Percentiles rank a stretch among this genome's conserved stretches.
phyloP scores from a whole-genome alignment of 2,888 invertebrate genomes.

The Eupithecia abbreviata region DNA sequence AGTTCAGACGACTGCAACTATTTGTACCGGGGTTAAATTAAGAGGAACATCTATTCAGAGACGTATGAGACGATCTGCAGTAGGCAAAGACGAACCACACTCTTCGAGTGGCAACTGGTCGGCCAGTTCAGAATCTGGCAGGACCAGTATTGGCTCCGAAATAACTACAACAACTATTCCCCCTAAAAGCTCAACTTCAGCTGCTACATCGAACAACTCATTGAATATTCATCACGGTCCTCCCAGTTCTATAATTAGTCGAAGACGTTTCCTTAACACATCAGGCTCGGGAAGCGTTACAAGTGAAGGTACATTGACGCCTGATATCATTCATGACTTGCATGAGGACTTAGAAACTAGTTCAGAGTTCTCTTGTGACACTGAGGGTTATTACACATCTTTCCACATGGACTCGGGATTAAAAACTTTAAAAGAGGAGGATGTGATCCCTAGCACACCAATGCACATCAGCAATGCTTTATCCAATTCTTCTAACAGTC shows the following conservation, averaged over 20 bases:
- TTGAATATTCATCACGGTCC: slow-evolving; percentile 86
- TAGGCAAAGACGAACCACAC: slow-evolving; percentile 91
- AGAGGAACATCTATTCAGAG: slow-evolving; percentile 89
- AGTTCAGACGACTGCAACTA: slow-evolving; percentile 82
- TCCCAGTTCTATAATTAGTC: slow-evolving; percentile 88
- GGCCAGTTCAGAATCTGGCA: slow-evolving; percentile 94
- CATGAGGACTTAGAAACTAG: slow-evolving; percentile 94
- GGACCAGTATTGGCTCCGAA: slow-evolving; percentile 93
- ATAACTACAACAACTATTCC: slow-evolving; percentile 88
- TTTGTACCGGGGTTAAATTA: slow-evolving; percentile 87
- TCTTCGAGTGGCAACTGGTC: slow-evolving; percentile 98
- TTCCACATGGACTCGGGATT: slow-evolving; percentile 98
- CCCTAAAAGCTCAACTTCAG: slow-evolving; percentile 87
- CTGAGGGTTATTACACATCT: slow-evolving; percentile 98
- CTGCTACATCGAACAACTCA: slow-evolving; percentile 88
- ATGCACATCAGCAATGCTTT: slow-evolving; percentile 88
- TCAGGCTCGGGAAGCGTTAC: slow-evolving; percentile 93
- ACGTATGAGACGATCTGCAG: slow-evolving; percentile 86
- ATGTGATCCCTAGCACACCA: slow-evolving; percentile 86
- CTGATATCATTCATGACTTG: slow-evolving; percentile 91
- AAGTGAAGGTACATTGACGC: slow-evolving; percentile 92
- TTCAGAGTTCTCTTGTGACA: slow-evolving; percentile 97
- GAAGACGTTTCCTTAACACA: slow-evolving; percentile 87
- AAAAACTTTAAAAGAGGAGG: slow-evolving; percentile 91
- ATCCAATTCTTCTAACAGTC: slow-evolving; percentile 88